Evolutionary conservation across 1,140 invertebrate genomes (phyloP).

Genomic region (Hycleus phaleratus): DNA sequence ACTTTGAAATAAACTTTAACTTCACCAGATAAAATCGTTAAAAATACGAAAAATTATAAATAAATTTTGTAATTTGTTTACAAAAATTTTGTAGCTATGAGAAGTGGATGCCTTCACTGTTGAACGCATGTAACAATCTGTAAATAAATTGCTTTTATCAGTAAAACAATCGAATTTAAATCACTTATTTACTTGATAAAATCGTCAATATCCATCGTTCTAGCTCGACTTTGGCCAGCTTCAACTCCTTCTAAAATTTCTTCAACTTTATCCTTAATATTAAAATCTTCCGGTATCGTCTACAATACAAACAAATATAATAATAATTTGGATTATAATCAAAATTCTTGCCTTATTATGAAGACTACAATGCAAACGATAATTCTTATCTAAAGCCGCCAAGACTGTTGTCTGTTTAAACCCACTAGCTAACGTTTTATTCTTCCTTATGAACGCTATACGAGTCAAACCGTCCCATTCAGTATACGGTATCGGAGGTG

Average conservation of each 20-base stretch:
- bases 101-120: conserved; percentile 87
- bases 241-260: conserved; percentile 58
- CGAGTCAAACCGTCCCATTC: conserved; percentile 97
- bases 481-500: conserved; percentile 90
- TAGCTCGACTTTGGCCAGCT: conserved; percentile 73
- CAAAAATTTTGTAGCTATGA: conserved; percentile 30
- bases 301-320: conserved; percentile 36
- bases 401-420: conserved; percentile 77
- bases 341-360: conserved; percentile 66
- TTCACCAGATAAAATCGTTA: too few species aligned
- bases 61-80: not conserved
- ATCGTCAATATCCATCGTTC: conserved; percentile 95
- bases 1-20: too few species aligned
- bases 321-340: not conserved
- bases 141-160: conserved; percentile 33
- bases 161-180: conserved; percentile 12
- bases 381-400: conserved; percentile 86
- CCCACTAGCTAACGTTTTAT: conserved; percentile 70
- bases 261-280: conserved; percentile 79
- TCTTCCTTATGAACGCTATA: conserved; percentile 92
- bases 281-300: conserved; percentile 71
- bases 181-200: conserved; percentile 65
- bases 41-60: too few species aligned
- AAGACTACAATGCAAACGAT: conserved; percentile 77
- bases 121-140: conserved; percentile 78